Evolutionary conservation across 2,888 invertebrate genomes (phyloP), one percentile per base, ranked within the genome.

Genomic region (Melangyna quadrimaculata): DNA sequence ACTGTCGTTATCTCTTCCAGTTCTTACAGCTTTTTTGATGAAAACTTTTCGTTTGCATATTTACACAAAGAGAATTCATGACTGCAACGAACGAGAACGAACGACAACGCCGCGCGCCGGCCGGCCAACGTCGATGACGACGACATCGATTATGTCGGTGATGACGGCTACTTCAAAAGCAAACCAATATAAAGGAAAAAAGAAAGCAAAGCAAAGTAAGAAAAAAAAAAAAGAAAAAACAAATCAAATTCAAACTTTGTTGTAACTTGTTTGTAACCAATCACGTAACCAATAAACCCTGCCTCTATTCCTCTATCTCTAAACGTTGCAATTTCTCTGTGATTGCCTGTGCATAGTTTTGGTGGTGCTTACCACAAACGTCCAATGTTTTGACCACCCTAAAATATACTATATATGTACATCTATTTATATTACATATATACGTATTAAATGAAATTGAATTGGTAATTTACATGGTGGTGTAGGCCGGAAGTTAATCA

Each of bases 21-120:
- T 22, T 35, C 40, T 59, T 37, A 14, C 24, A 51, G 48, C 24
- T 51, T 27, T 51, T 77, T 51, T n/a, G 48, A 22, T 65, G 63
- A 65, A 86, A 86, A 86, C 73, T 86, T 86, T 86, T 67, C 73
- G 63, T 81, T 80, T 79, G 73, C 77, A 86, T 86, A 81, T 81
- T 81, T 77, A 45, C 86, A 77, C 75, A 86, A 86, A 86, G 86
- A 43, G 81, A 86, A 86, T 81, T 69, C 78, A 73, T 86, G 81
- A 81, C 67, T 67, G 48, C 48, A 45, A 19, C 12, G 43, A 14
- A 27, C 24, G 40, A 40, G n/a, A n/a, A n/a, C n/a, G n/a, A n/a
- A n/a, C 32, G 12, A 32, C 2, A n/a, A 27, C 29, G 55, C 32
- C 59, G n/a, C n/a, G n/a, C n/a, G n/a, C n/a, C n/a, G n/a, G n/a